Evolutionary conservation across 2,888 invertebrate species (phyloP).

Genomic region (Biston stratarius): DNA sequence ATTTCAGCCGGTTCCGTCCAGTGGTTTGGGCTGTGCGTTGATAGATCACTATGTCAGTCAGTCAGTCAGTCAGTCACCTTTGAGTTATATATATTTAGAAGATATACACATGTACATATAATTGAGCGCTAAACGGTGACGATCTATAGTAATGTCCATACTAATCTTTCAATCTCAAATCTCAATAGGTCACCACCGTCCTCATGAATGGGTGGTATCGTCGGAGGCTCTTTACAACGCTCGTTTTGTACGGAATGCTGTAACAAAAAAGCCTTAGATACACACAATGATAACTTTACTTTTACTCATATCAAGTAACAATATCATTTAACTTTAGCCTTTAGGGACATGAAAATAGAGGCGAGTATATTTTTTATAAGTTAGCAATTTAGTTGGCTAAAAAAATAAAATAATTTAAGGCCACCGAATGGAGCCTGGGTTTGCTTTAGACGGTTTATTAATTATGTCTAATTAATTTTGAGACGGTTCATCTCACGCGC

Average conservation of each 20-base stretch:
- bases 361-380: slow-evolving; percentile 19
- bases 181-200: slow-evolving; percentile 85
- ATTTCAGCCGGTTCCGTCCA: too few species aligned
- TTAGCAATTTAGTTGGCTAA: slow-evolving; percentile 48
- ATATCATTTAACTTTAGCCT: slow-evolving; percentile 47
- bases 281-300: slow-evolving; percentile 73
- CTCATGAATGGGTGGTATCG: slow-evolving; percentile 86
- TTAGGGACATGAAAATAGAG: slow-evolving; percentile 42
- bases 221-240: slow-evolving; percentile 84
- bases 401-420: slow-evolving; percentile 78
- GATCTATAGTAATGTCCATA: slow-evolving; percentile 57
- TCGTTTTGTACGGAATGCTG: slow-evolving; percentile 85
- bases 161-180: slow-evolving; percentile 64
- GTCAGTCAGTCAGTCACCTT: too few species aligned
- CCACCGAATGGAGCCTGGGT: slow-evolving; percentile 75
- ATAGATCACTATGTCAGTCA: too few species aligned
- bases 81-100: too few species aligned
- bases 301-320: slow-evolving; percentile 51
- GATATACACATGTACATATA: too few species aligned
- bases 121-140: neutral
- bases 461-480: slow-evolving; percentile 85
- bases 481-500: slow-evolving; percentile 70
- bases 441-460: slow-evolving; percentile 83
- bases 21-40: too few species aligned
- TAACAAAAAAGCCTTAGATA: slow-evolving; percentile 85